Evolutionary conservation across 1,140 invertebrate species (phyloP).

Genomic region (Danaus plexippus): DNA sequence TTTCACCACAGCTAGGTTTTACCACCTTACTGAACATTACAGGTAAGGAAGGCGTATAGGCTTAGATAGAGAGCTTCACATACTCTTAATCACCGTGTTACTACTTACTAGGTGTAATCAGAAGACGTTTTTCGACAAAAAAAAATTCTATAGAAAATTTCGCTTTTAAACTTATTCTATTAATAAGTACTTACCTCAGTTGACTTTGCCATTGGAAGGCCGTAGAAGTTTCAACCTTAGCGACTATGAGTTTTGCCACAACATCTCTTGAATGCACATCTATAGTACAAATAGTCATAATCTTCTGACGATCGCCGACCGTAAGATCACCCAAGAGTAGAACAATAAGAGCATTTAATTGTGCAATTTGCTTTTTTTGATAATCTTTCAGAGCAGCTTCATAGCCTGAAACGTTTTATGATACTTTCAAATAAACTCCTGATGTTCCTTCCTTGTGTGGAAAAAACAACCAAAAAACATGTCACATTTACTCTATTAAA

Average conservation of each 20-base stretch:
- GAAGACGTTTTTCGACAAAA: too few relatives aligned
- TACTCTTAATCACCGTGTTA: too few relatives aligned
- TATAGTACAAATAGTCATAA: slow-evolving; percentile 96
- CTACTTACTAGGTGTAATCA: too few relatives aligned
- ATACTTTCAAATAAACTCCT: too few relatives aligned
- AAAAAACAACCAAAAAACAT: too few relatives aligned
- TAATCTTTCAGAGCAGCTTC: slow-evolving; percentile 95
- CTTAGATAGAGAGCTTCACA: too few relatives aligned
- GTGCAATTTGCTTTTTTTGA: slow-evolving; percentile 90
- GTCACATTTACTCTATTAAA: too few relatives aligned
- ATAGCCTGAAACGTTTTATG: slow-evolving; percentile 65
- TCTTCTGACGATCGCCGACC: slow-evolving; percentile 90
- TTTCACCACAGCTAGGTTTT: too few relatives aligned
- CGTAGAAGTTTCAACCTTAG: slow-evolving; percentile 85
- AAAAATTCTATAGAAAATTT: not conserved
- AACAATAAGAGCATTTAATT: slow-evolving; percentile 86
- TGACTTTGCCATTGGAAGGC: slow-evolving; percentile 95
- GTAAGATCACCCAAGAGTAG: slow-evolving; percentile 86
- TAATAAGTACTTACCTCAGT: slow-evolving; percentile 70
- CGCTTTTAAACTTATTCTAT: not conserved
- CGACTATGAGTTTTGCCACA: slow-evolving; percentile 85
- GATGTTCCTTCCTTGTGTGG: too few relatives aligned
- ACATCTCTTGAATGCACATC: slow-evolving; percentile 94
- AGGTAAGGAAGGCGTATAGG: too few relatives aligned
- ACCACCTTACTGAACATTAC: too few relatives aligned